Conservation (phyloP, 2,113 vertebrate species). For the Pedionomus torquatus region DNA sequence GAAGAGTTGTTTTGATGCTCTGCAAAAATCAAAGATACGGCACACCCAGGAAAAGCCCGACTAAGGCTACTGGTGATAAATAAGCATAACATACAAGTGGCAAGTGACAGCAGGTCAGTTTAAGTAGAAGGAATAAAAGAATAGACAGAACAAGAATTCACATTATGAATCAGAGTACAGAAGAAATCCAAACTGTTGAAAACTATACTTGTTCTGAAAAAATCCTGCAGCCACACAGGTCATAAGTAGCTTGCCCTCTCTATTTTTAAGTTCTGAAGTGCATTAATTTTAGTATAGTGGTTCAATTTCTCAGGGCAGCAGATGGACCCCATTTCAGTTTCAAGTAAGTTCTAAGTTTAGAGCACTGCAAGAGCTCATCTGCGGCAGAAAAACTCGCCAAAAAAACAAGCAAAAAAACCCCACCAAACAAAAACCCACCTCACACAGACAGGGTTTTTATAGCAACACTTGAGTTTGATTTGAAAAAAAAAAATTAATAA, state of each 20-base stretch:
- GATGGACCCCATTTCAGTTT: conserved; percentile 1
- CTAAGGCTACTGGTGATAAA: neutral
- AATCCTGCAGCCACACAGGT: neutral
- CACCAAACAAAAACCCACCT: neutral
- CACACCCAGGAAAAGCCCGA: neutral
- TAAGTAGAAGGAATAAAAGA: neutral
- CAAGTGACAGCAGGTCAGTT: neutral
- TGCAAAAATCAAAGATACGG: neutral
- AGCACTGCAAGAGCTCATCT: neutral
- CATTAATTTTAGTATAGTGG: neutral
- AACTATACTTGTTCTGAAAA: neutral
- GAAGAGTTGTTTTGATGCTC: neutral
- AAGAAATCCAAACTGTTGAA: neutral
- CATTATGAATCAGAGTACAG: neutral
- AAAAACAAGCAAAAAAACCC: neutral
- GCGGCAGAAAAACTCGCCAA: neutral
- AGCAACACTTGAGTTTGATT: neutral
- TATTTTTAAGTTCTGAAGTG: conserved; percentile 26
- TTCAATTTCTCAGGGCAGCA: conserved; percentile 31
- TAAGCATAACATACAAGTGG: neutral
- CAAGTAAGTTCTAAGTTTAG: conserved; percentile 14
- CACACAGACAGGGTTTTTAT: neutral
- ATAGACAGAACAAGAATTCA: neutral
- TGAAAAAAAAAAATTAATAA: too few species aligned
- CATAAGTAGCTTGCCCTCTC: neutral